Evolutionary conservation across 2,888 invertebrate species (phyloP).

Genomic region (Orchesellides sinensis): DNA sequence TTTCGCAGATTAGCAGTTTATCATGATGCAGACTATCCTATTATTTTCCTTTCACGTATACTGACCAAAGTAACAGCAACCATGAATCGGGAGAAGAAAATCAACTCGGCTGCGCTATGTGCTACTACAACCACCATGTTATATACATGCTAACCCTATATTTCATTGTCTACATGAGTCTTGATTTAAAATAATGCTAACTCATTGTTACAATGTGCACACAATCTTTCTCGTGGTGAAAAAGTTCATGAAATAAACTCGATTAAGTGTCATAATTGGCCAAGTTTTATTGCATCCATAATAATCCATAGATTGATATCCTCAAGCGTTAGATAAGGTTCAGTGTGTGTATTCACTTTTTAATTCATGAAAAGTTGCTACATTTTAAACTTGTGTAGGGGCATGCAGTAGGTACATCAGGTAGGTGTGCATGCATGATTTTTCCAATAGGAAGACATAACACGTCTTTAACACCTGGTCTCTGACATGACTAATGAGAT

Average conservation of each 20-base stretch:
- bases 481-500: conserved; percentile 67
- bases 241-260: conserved; percentile 20
- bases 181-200: conserved; percentile 12
- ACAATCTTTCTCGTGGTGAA: conserved; percentile 10
- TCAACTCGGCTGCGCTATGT: no score
- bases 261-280: conserved; percentile 60
- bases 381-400: neutral
- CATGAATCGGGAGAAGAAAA: neutral
- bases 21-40: conserved; percentile 62
- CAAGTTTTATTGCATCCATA: conserved; percentile 12
- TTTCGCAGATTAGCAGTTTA: conserved; percentile 66
- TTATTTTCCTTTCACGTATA: conserved; percentile 63
- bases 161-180: conserved; percentile 12
- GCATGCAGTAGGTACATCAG: no score
- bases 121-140: no score
- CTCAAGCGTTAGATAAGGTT: conserved; percentile 5
- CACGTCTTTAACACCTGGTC: conserved; percentile 59
- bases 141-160: no score
- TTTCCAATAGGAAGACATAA: neutral
- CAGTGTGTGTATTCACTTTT: no score
- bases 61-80: conserved; percentile 24
- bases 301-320: neutral
- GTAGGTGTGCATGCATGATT: neutral
- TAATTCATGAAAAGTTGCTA: neutral
- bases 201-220: conserved; percentile 17